Percentiles rank a stretch among this genome's conserved stretches.
Evolutionary conservation across 2,888 invertebrate species (phyloP).

Genomic region (Deroplatys truncata): DNA sequence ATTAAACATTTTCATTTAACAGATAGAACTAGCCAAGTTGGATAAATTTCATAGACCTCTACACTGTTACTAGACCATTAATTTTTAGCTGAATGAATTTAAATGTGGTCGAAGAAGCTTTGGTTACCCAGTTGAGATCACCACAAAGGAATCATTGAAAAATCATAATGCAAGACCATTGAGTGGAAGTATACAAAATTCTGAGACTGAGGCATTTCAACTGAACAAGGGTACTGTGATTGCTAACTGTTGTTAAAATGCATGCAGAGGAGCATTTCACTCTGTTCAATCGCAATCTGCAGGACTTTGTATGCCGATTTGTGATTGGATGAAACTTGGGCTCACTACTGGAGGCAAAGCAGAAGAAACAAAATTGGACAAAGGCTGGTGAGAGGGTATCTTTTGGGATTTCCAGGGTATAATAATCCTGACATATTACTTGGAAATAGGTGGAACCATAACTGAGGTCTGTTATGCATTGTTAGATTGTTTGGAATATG

Average conservation of each 20-base stretch:
- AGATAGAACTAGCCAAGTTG: too few species aligned
- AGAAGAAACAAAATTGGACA: neutral
- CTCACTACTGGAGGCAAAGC: neutral
- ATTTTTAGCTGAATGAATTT: neutral
- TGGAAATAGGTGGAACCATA: neutral
- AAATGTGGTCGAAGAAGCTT: neutral
- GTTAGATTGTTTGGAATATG: neutral
- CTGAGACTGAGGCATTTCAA: neutral
- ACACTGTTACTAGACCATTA: neutral
- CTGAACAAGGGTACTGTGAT: neutral
- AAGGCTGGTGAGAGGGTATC: neutral
- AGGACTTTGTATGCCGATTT: neutral
- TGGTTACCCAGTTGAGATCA: neutral
- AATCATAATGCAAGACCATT: neutral
- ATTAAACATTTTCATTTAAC: too few species aligned
- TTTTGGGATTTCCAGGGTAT: neutral
- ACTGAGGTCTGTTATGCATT: neutral
- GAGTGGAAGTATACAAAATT: neutral
- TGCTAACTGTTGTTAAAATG: neutral
- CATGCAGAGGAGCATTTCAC: neutral
- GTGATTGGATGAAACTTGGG: neutral
- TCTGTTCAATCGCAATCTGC: too few species aligned
- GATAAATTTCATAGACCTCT: too few species aligned
- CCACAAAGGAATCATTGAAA: neutral
- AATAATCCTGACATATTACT: neutral